These are phyloP conservation scores for Chiroxiphia lanceolata DNA, from an alignment of 2,797 vertebrate genomes.

Conservation along the genomic window DNA sequence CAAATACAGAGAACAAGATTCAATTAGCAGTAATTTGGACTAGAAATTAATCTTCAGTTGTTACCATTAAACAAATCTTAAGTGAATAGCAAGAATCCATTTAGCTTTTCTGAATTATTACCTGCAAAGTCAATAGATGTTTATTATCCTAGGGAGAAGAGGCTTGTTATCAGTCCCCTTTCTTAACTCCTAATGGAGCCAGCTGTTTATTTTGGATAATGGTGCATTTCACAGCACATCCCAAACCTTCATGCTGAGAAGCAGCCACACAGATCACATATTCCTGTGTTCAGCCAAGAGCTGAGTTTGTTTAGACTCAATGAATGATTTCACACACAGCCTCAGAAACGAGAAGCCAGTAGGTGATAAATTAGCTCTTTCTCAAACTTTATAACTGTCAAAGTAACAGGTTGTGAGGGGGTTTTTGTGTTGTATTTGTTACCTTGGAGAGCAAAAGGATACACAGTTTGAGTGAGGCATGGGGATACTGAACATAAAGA, in stretches of 20 bases:
- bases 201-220: conserved; percentile 59
- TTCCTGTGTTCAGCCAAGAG: not conserved
- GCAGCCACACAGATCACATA: not conserved
- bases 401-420: not conserved
- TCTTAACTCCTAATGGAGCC: conserved; percentile 7
- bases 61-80: conserved; percentile 33
- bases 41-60: conserved; percentile 46
- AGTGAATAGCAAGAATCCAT: conserved; percentile 44
- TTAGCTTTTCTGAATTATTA: conserved; percentile 61
- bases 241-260: not conserved
- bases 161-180: conserved; percentile 38
- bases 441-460: not conserved
- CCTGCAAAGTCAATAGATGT: conserved; percentile 57
- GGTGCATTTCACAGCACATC: not conserved
- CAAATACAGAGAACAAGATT: conserved; percentile 45
- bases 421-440: not conserved
- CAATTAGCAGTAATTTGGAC: conserved; percentile 56
- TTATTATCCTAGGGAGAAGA: conserved; percentile 3
- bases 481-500: not conserved
- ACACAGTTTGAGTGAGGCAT: not conserved
- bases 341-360: not conserved
- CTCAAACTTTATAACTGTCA: not conserved
- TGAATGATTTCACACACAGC: not conserved
- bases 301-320: not conserved
- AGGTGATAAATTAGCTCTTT: not conserved